These are phyloP conservation scores for Lophochroa leadbeateri DNA, from an alignment of 2,113 vertebrate species.

Conservation along the genomic window DNA sequence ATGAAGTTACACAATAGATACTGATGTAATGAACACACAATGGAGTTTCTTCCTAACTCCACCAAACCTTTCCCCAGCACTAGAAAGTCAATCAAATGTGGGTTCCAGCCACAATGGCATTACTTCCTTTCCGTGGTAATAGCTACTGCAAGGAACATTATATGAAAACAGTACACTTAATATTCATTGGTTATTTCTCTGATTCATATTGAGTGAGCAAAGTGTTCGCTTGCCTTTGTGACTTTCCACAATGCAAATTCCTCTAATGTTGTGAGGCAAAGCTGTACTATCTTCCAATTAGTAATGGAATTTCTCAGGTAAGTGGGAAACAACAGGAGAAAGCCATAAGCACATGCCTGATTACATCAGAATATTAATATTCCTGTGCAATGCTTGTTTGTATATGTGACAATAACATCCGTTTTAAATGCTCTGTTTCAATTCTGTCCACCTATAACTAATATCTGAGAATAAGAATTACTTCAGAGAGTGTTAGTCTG, in stretches of 20 bases:
- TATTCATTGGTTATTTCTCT: neutral
- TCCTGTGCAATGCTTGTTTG: neutral
- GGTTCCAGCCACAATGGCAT: constrained; percentile 25
- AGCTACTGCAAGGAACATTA: neutral
- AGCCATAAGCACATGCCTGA: neutral
- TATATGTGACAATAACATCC: neutral
- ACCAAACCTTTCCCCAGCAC: neutral
- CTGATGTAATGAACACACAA: neutral
- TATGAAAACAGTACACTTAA: neutral
- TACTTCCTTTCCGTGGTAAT: constrained; percentile 5
- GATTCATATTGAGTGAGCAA: neutral
- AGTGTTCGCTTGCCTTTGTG: neutral
- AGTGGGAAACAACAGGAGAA: neutral
- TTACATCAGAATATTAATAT: neutral
- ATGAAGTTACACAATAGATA: neutral
- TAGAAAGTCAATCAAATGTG: constrained; percentile 2
- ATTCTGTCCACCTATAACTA: neutral
- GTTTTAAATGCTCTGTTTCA: neutral
- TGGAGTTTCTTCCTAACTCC: neutral
- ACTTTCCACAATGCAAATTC: neutral
- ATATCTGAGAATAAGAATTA: neutral
- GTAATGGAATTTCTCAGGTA: neutral
- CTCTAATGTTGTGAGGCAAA: neutral
- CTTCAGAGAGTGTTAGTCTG: neutral
- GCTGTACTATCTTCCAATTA: neutral